Percentiles rank a stretch among this genome's conserved stretches.
Conservation (phyloP, 2,888 invertebrate species). For the Stenichneumon culpator region DNA sequence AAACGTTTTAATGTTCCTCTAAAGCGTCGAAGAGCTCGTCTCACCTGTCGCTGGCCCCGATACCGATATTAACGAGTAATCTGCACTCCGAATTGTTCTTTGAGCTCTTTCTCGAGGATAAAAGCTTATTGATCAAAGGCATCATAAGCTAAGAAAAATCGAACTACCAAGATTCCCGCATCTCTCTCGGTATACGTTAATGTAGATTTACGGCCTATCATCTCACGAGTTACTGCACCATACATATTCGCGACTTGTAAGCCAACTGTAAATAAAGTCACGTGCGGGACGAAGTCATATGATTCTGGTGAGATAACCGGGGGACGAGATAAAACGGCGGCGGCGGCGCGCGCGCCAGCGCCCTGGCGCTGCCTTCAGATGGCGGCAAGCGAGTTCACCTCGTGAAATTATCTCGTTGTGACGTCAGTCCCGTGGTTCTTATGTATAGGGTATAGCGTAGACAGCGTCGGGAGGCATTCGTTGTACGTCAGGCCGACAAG, state of each 20-base stretch:
- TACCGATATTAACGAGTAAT: constrained; percentile 69
- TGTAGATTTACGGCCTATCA: constrained; percentile 76
- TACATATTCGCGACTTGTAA: constrained; percentile 79
- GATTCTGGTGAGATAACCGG: constrained; percentile 74
- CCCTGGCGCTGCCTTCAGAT: constrained; percentile 17
- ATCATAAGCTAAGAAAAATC: constrained; percentile 85
- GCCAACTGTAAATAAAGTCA: constrained; percentile 85
- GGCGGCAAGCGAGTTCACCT: background rate
- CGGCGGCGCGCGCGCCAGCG: background rate
- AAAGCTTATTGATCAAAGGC: constrained; percentile 92
- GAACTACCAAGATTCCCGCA: constrained; percentile 75
- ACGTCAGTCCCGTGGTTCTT: constrained; percentile 19
- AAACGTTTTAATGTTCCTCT: constrained; percentile 32
- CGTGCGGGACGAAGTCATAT: constrained; percentile 84
- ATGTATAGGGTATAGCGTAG: background rate
- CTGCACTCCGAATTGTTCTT: constrained; percentile 66
- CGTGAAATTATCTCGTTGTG: constrained; percentile 23
- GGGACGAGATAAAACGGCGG: constrained; percentile 11
- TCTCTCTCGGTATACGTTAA: constrained; percentile 69
- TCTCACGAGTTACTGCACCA: constrained; percentile 79
- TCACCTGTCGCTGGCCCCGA: constrained; percentile 76
- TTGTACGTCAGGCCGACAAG: constrained; percentile 3
- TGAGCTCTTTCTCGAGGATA: constrained; percentile 87
- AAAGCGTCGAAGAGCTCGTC: constrained; percentile 41
- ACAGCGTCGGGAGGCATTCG: background rate